These are phyloP conservation scores for Carposina sasakii DNA, from an alignment of 1,140 invertebrate genomes.

Conservation along the genomic window DNA sequence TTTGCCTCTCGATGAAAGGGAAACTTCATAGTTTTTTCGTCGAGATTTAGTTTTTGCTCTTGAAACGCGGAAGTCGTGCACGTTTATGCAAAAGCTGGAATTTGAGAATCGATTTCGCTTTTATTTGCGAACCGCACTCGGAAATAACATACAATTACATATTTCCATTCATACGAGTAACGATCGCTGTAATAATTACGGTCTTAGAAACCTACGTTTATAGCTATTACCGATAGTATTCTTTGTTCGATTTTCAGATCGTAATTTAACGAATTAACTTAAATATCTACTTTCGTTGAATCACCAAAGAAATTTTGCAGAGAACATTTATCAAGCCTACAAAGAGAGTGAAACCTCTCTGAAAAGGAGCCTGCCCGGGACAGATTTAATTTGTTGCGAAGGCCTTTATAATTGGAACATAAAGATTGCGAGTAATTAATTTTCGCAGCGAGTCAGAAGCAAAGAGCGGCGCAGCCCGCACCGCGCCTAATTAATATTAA, in stretches of 20 bases:
- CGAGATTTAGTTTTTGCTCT: constrained; percentile 60
- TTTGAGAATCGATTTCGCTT: constrained; percentile 63
- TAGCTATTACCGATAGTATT: too few relatives aligned
- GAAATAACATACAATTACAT: constrained; percentile 63
- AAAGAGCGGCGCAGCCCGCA: constrained; percentile 58
- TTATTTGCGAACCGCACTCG: constrained; percentile 40
- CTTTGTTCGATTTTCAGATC: too few relatives aligned
- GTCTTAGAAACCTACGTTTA: too few relatives aligned
- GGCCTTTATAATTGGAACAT: constrained; percentile 73
- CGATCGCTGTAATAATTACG: constrained; percentile 40
- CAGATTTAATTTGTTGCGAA: constrained; percentile 73
- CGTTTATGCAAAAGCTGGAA: constrained; percentile 63
- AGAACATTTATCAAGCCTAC: constrained; percentile 71
- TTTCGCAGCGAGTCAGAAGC: constrained; percentile 69
- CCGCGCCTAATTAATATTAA: constrained; percentile 71
- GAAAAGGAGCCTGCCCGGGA: constrained; percentile 66
- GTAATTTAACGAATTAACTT: constrained; percentile 62
- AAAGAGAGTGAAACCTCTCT: constrained; percentile 70
- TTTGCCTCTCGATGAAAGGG: constrained; percentile 67
- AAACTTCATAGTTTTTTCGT: constrained; percentile 66
- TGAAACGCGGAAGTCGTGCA: constrained; percentile 61
- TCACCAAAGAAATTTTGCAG: constrained; percentile 55
- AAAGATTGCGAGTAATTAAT: constrained; percentile 73
- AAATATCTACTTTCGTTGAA: constrained; percentile 61
- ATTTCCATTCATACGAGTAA: constrained; percentile 36